Conservation (phyloP, 2,113 vertebrate genomes). For the Pelodiscus sinensis region DNA sequence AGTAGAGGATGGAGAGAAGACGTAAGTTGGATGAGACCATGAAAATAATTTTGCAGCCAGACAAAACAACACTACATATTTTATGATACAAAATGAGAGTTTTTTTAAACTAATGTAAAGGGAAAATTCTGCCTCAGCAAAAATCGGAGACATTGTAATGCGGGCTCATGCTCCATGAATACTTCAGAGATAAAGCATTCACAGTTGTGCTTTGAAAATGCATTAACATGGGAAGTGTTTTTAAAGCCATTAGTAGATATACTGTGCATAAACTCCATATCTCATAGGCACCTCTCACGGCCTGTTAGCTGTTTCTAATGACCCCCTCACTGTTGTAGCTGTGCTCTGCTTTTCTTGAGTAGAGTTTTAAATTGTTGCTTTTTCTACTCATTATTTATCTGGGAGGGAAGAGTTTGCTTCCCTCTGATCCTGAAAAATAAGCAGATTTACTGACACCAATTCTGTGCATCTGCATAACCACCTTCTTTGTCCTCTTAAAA, state of each 20-base stretch:
- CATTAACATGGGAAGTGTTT: background rate
- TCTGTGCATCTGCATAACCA: background rate
- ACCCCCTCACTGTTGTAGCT: background rate
- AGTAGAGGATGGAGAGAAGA: background rate
- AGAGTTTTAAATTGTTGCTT: background rate
- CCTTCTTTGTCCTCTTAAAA: background rate
- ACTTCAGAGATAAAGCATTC: background rate
- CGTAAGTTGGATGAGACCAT: fast-evolving
- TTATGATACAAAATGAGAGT: background rate
- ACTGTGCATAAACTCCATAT: background rate
- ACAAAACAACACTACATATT: background rate
- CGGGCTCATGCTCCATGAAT: background rate
- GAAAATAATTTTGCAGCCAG: background rate
- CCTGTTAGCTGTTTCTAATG: background rate
- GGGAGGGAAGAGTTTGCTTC: background rate
- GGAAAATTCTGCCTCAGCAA: background rate
- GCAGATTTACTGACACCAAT: background rate
- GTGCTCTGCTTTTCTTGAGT: background rate
- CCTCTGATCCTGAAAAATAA: background rate
- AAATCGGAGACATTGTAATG: background rate
- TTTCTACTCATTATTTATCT: background rate
- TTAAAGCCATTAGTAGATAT: background rate
- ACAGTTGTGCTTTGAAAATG: background rate
- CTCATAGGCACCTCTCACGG: background rate
- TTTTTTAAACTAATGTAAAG: background rate